Conservation (phyloP, 2,888 invertebrate genomes). For the Xestia rhomboidea region DNA sequence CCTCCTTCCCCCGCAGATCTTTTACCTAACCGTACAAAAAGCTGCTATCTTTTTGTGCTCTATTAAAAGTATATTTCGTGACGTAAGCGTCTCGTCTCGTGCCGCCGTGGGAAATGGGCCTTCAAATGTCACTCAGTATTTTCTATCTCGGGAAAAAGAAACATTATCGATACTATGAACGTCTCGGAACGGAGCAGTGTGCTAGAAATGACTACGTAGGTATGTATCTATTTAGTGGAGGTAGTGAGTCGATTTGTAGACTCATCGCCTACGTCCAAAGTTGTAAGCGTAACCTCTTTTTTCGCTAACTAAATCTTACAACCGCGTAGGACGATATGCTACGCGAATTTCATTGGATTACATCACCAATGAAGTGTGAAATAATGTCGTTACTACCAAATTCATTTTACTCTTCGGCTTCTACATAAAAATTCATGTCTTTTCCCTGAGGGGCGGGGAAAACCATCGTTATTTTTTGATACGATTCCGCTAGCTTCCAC, state of each 20-base stretch:
- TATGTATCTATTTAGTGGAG: neutral
- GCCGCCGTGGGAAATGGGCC: conserved; percentile 44
- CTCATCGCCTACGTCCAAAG: conserved; percentile 29
- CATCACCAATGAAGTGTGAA: conserved; percentile 27
- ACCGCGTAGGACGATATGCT: conserved; percentile 39
- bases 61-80: conserved; percentile 42
- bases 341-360: conserved; percentile 28
- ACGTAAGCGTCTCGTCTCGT: conserved; percentile 42
- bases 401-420: conserved; percentile 25
- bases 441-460: neutral
- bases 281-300: conserved; percentile 40
- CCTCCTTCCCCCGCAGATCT: conserved; percentile 20
- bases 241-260: conserved; percentile 16
- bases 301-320: conserved; percentile 35
- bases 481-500: neutral
- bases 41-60: neutral
- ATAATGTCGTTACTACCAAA: conserved; percentile 37
- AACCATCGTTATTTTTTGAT: conserved; percentile 13
- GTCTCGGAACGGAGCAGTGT: conserved; percentile 16
- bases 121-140: conserved; percentile 57
- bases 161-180: conserved; percentile 31
- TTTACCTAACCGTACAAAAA: conserved; percentile 20
- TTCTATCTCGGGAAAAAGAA: conserved; percentile 25
- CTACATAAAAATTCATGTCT: conserved; percentile 31
- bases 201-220: conserved; percentile 2